Evolutionary conservation across 1,140 invertebrate species (phyloP).

Genomic region (Drosophila burlai): DNA sequence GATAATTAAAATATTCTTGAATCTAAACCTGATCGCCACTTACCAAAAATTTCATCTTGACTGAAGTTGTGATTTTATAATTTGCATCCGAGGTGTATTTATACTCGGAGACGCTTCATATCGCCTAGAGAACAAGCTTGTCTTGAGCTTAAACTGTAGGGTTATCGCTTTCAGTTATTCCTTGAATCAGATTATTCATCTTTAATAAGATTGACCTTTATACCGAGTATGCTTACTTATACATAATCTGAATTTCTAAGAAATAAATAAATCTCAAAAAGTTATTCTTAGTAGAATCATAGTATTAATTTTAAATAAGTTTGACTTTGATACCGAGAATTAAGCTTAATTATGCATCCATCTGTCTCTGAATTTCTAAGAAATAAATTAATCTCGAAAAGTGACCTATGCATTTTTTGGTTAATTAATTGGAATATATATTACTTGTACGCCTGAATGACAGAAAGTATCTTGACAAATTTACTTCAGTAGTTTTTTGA

Average conservation of each 20-base stretch:
- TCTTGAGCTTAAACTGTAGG: neutral
- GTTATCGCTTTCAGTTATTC: neutral
- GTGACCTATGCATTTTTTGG: too few species aligned
- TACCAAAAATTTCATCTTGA: constrained; percentile 7
- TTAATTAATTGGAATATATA: too few species aligned
- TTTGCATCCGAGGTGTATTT: neutral
- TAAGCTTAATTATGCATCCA: neutral
- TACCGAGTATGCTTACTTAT: neutral
- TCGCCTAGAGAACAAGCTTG: neutral
- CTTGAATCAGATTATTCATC: neutral
- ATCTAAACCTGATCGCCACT: neutral
- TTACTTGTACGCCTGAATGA: too few species aligned
- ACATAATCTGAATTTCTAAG: neutral
- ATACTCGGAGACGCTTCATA: neutral
- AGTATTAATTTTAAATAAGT: too few species aligned
- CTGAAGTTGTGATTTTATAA: too few species aligned
- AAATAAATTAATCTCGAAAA: too few species aligned
- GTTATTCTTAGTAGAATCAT: too few species aligned
- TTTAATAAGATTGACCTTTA: too few species aligned
- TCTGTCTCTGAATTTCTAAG: neutral
- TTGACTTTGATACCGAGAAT: neutral
- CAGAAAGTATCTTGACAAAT: too few species aligned
- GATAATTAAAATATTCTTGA: too few species aligned
- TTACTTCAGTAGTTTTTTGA: too few species aligned
- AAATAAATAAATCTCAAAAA: too few species aligned